Conservation (phyloP, 2,113 vertebrate species). For the Lasiurus borealis region DNA sequence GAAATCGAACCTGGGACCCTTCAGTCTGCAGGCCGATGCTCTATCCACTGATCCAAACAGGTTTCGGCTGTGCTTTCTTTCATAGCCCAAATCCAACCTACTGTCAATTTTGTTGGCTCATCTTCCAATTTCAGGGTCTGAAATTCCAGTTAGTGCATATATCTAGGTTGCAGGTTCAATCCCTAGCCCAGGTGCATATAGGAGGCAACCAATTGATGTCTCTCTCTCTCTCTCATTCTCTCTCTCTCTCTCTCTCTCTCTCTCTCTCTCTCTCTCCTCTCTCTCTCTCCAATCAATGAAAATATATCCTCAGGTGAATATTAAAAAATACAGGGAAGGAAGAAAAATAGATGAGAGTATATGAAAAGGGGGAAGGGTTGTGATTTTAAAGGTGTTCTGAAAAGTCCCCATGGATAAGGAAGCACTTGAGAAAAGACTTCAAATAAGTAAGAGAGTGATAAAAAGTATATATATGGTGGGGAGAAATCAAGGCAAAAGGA, state of each 20-base stretch:
- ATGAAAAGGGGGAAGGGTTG: not conserved
- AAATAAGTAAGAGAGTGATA: not conserved
- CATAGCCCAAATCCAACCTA: slow-evolving; percentile 8
- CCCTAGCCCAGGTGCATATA: not conserved
- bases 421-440: slow-evolving; percentile 18
- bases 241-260: too few species aligned
- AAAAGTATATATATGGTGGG: not conserved
- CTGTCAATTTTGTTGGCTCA: slow-evolving; percentile 32
- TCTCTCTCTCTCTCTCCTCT: not conserved
- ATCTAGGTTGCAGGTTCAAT: not conserved
- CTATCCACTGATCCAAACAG: too few species aligned
- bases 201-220: not conserved
- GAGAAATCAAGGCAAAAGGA: not conserved
- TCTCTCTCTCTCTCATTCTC: too few species aligned
- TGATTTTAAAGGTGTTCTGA: not conserved
- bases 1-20: too few species aligned
- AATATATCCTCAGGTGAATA: not conserved
- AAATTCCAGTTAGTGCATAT: not conserved
- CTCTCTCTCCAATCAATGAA: not conserved
- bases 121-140: not conserved
- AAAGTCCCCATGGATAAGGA: not conserved
- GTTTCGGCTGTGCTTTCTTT: slow-evolving; percentile 57
- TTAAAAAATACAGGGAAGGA: not conserved
- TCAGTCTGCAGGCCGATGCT: too few species aligned
- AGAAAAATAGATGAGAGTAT: not conserved